Evolutionary conservation across 2,888 invertebrate genomes (phyloP).

Genomic region (Catotricha subobsoleta): DNA sequence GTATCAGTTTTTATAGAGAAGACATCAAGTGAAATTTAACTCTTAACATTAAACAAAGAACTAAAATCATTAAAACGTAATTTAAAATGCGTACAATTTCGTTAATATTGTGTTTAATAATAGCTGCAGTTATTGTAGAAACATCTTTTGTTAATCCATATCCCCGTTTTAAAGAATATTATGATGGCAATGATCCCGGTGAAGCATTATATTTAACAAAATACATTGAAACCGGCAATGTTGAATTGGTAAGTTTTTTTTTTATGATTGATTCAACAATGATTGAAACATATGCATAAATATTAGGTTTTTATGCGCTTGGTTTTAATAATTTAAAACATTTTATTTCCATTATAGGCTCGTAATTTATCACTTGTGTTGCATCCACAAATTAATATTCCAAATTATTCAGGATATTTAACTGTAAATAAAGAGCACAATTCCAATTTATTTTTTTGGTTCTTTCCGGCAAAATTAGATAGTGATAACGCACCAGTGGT

Average conservation of each 20-base stretch:
- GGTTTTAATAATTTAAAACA: neutral
- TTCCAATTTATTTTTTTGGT: conserved; percentile 85
- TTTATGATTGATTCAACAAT: neutral
- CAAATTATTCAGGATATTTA: conserved; percentile 63
- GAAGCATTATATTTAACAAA: conserved; percentile 59
- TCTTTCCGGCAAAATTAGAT: conserved; percentile 54
- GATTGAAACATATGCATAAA: neutral
- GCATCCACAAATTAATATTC: conserved; percentile 36
- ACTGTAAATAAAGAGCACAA: conserved; percentile 61
- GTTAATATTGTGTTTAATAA: neutral
- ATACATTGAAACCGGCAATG: conserved; percentile 48
- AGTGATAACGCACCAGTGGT: conserved; percentile 47
- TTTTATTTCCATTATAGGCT: conserved; percentile 23
- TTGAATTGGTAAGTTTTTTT: conserved; percentile 23
- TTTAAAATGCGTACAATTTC: conserved; percentile 2
- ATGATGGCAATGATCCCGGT: conserved; percentile 25
- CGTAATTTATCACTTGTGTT: conserved; percentile 36
- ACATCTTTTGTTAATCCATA: conserved; percentile 27
- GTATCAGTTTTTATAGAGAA: too few species aligned
- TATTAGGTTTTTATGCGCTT: too few species aligned
- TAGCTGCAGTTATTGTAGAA: neutral
- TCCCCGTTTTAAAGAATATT: conserved; percentile 20
- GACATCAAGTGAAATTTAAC: too few species aligned
- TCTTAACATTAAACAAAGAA: too few species aligned
- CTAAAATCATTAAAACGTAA: too few species aligned